These are phyloP conservation scores for Bubo blakistoni DNA, from an alignment of 2,113 vertebrate genomes.

Conservation along the genomic window DNA sequence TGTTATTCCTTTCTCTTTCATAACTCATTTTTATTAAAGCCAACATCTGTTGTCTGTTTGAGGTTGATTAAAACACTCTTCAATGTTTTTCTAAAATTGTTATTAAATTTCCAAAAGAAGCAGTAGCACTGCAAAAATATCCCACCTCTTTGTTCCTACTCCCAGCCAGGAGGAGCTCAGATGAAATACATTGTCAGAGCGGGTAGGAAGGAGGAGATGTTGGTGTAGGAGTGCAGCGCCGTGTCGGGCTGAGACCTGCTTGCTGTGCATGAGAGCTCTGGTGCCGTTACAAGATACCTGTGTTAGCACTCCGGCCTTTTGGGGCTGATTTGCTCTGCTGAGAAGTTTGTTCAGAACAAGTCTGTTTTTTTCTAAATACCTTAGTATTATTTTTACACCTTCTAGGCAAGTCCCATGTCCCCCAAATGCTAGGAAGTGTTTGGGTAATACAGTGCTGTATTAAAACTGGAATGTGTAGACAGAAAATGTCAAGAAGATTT, in stretches of 20 bases:
- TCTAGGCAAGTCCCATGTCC: background rate
- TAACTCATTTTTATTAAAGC: background rate
- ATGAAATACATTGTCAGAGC: background rate
- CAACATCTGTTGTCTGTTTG: background rate
- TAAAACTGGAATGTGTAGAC: background rate
- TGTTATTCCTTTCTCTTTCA: background rate
- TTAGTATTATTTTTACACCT: background rate
- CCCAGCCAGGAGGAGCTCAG: background rate
- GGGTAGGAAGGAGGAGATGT: background rate
- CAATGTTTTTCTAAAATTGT: background rate
- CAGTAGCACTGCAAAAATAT: background rate
- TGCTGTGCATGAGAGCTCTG: background rate
- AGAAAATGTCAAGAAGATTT: background rate
- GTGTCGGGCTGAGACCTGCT: too few relatives aligned
- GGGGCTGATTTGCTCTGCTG: background rate
- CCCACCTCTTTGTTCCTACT: background rate
- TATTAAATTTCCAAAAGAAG: background rate
- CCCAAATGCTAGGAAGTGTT: background rate
- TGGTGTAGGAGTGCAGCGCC: background rate
- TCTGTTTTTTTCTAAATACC: background rate
- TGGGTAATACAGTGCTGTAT: background rate
- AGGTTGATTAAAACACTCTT: background rate
- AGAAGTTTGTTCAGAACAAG: background rate
- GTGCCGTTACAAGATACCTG: accelerated
- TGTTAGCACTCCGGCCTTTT: background rate